Base-by-base conservation (phyloP, 2,888 invertebrate species). In the Microplitis deprimator region DNA sequence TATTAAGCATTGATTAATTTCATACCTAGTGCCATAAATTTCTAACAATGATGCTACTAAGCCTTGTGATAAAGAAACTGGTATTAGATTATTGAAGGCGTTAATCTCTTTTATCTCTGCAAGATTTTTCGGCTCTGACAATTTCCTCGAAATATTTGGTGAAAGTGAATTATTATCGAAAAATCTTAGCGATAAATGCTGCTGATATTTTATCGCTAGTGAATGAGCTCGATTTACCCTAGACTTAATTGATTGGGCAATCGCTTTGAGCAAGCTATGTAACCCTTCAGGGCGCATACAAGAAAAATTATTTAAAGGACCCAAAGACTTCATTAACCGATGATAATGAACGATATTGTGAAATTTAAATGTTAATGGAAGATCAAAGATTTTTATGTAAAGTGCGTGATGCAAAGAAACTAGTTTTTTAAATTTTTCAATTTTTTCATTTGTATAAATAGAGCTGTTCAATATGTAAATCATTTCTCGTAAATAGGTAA, bases 401-500 rank as follows among this genome's bases (percentile, higher is more conserved):
- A n/a, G 8, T 59, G 10, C 59, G 8, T 59, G n/a, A 59, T 59
- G 59, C 59, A 59, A 59, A 13, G 8, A 59, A n/a, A 59, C 59
- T 13, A 59, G n/a, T 59, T 13, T 13, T 59, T 59, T 3, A 8
- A 59, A 59, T 59, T 59, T 59, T 59, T 59, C 6, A 5, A 29
- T 29, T 29, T 29, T 29, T 29, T 29, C 29, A 29, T 29, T 29
- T 29, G 29, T 29, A 29, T 29, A 29, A 29, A 29, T 29, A 29
- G 3, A 29, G 29, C 29, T 29, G 29, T 29, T 29, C 38, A 68
- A n/a, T 8, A 68, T 29, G 16, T 39, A 40, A 16, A 16, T 68
- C 16, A 68, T 68, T 68, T 68, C 68, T 40, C 17, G 13, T 7
- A 68, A 40, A n/a, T 40, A 8, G 10, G 81, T 16, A 50, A 78